Conservation (phyloP, 2,888 invertebrate genomes). For the Tridacna gigas region DNA sequence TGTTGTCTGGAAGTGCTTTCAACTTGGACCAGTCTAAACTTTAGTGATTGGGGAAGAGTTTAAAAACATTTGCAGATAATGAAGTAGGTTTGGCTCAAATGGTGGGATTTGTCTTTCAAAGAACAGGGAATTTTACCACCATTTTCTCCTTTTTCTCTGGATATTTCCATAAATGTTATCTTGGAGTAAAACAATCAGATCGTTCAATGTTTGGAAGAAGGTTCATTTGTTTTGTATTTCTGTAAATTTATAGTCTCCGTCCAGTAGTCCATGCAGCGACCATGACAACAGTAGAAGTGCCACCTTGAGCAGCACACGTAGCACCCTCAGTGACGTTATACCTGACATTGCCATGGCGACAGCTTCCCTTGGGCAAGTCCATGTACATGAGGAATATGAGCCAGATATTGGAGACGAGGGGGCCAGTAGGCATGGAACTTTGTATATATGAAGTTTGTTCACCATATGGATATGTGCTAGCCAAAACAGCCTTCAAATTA, state of each 20-base stretch:
- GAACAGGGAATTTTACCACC: not conserved
- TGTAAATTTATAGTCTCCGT: conserved; percentile 61
- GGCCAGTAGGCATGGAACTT: conserved; percentile 78
- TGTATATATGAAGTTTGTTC: conserved; percentile 66
- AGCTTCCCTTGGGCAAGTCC: conserved; percentile 89
- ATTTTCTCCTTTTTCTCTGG: not conserved
- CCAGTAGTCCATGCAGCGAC: conserved; percentile 86
- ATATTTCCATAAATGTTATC: too few species aligned
- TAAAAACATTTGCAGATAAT: too few species aligned
- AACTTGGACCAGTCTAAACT: too few species aligned
- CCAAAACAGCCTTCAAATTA: too few species aligned
- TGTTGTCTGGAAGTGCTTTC: too few species aligned
- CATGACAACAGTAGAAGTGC: conserved; percentile 85
- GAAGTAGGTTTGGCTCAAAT: too few species aligned
- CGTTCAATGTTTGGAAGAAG: too few species aligned
- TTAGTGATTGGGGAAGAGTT: too few species aligned
- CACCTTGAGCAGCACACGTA: conserved; percentile 58
- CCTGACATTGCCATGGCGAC: conserved; percentile 94
- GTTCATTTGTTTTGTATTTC: not conserved
- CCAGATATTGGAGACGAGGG: conserved; percentile 91
- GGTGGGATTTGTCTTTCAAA: too few species aligned
- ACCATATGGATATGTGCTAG: not conserved
- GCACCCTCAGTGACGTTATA: conserved; percentile 91
- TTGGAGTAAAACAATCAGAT: too few species aligned
- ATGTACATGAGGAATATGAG: conserved; percentile 88